Evolutionary conservation across 1,140 invertebrate species (phyloP).

Genomic region (Ostrea denselamellosa): DNA sequence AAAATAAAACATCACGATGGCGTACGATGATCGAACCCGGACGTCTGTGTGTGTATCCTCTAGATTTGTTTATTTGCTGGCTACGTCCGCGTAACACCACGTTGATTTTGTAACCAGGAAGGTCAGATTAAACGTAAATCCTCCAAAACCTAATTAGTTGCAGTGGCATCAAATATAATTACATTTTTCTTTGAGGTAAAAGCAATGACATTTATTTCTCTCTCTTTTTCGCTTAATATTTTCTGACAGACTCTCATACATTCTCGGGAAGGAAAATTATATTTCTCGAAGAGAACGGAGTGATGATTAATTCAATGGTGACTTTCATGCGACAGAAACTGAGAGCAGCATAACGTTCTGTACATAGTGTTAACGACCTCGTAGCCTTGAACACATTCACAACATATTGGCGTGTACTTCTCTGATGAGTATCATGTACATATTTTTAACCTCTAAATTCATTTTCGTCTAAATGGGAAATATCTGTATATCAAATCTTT

Average conservation of each 20-base stretch:
- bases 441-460: too few species aligned
- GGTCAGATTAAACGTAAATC: neutral
- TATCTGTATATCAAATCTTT: too few species aligned
- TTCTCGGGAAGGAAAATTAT: neutral
- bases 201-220: too few species aligned
- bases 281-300: slow-evolving; percentile 15
- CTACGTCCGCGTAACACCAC: neutral
- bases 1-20: too few species aligned
- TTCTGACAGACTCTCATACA: neutral
- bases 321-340: neutral
- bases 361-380: too few species aligned
- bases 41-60: too few species aligned
- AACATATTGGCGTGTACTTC: too few species aligned
- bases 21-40: too few species aligned
- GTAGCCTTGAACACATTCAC: too few species aligned
- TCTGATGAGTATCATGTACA: too few species aligned
- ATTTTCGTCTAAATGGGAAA: too few species aligned
- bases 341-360: neutral
- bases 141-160: neutral
- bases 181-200: neutral
- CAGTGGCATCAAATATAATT: neutral
- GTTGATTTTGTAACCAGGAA: neutral
- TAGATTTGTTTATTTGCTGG: neutral
- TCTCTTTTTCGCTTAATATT: neutral
- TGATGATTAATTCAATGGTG: neutral